These are phyloP conservation scores for Dromaius novaehollandiae DNA, from an alignment of 2,113 vertebrate species.

Conservation along the genomic window DNA sequence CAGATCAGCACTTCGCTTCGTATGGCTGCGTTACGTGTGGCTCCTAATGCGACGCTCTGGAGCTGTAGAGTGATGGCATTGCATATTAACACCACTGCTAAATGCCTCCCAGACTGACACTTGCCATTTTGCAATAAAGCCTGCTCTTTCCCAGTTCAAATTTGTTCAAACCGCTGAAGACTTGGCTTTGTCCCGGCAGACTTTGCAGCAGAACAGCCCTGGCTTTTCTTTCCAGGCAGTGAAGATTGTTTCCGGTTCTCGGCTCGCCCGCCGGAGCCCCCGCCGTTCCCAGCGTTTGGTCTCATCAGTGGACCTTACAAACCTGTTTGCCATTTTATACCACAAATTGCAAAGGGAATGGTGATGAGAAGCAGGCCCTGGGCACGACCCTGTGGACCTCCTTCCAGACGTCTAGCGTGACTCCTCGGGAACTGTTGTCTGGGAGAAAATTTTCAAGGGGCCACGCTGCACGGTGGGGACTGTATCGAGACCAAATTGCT, in stretches of 20 bases:
- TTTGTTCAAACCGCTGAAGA: not conserved
- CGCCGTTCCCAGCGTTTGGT: too few species aligned
- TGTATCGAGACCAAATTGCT: not conserved
- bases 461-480: accelerated
- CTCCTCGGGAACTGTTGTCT: not conserved
- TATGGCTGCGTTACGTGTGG: accelerated
- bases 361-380: not conserved
- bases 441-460: not conserved
- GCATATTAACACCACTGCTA: too few species aligned
- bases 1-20: not conserved
- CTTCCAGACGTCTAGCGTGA: not conserved
- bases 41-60: not conserved
- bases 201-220: accelerated
- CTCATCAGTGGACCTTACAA: too few species aligned
- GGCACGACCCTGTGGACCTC: accelerated
- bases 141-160: accelerated
- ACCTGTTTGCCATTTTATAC: too few species aligned
- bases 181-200: not conserved
- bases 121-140: not conserved
- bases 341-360: too few species aligned
- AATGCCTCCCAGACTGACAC: too few species aligned
- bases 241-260: too few species aligned
- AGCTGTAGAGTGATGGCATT: not conserved
- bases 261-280: too few species aligned
- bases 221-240: not conserved